Evolutionary conservation across 2,888 invertebrate species (phyloP).

Genomic region (Nysson spinosus): DNA sequence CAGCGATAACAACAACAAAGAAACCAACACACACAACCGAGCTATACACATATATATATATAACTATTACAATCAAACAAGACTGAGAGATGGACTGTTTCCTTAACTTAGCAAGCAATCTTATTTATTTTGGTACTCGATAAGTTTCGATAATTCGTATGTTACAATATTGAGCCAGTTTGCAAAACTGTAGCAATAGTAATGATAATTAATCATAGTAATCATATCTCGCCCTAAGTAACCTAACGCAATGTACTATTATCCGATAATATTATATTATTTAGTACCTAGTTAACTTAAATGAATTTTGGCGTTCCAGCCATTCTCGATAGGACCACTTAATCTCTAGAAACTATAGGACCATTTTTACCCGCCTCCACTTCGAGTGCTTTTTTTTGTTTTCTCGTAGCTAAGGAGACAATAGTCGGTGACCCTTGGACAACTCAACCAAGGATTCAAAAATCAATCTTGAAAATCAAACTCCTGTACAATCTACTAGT

Average conservation of each 20-base stretch:
- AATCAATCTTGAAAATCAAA: constrained; percentile 22
- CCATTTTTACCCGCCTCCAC: constrained; percentile 45
- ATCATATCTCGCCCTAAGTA: constrained; percentile 72
- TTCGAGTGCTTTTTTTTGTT: constrained; percentile 11
- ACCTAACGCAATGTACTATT: constrained; percentile 73
- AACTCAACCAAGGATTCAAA: constrained; percentile 25
- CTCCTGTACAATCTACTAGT: constrained; percentile 15
- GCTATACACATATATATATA: too few species aligned
- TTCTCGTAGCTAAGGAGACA: constrained; percentile 8
- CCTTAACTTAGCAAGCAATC: constrained; percentile 74
- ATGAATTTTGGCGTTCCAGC: constrained; percentile 63
- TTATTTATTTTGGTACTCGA: constrained; percentile 76
- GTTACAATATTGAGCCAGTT: constrained; percentile 76
- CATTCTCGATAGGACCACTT: constrained; percentile 65
- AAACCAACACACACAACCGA: constrained; percentile 66
- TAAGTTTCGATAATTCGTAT: constrained; percentile 73
- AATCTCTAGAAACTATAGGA: constrained; percentile 60
- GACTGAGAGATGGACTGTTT: constrained; percentile 33
- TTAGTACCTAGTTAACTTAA: constrained; percentile 74
- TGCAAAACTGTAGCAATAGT: constrained; percentile 68
- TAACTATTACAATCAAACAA: constrained; percentile 32
- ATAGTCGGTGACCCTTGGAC: constrained; percentile 24
- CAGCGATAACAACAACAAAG: constrained; percentile 66
- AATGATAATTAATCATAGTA: constrained; percentile 69
- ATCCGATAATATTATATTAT: constrained; percentile 72